A percentile compares a stretch with the other conserved stretches of the same genome.
Evolutionary conservation across 2,888 invertebrate species (phyloP).

Genomic region (Sericinus montela): DNA sequence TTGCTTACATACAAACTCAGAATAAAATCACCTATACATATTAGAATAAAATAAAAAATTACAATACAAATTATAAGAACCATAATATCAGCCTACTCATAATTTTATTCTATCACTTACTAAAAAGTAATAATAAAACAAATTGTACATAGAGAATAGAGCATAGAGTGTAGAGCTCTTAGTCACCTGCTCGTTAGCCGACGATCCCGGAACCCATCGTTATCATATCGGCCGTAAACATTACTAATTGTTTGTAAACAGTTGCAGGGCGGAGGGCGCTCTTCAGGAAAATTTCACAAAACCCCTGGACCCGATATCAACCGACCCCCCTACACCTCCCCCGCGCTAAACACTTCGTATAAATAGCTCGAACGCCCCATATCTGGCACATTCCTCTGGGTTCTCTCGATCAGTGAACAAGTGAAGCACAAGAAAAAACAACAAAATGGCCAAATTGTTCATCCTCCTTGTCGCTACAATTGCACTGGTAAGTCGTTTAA

Average conservation of each 20-base stretch:
- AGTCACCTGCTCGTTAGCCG: constrained; percentile 16
- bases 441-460: constrained; percentile 51
- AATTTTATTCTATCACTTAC: too few relatives aligned
- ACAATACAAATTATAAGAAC: too few relatives aligned
- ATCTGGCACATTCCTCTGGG: constrained; percentile 39
- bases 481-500: constrained; percentile 49
- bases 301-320: constrained; percentile 21
- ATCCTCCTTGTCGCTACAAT: constrained; percentile 50
- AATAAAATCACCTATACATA: too few relatives aligned
- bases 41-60: too few relatives aligned
- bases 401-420: constrained; percentile 25
- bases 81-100: too few relatives aligned
- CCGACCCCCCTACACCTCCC: constrained; percentile 15
- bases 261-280: constrained; percentile 30
- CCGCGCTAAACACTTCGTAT: constrained; percentile 25
- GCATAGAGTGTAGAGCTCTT: background rate
- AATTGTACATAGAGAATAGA: too few relatives aligned
- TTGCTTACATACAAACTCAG: too few relatives aligned
- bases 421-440: background rate
- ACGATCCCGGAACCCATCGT: constrained; percentile 16
- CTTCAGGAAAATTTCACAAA: constrained; percentile 30
- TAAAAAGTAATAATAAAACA: too few relatives aligned
- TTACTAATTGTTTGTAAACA: constrained; percentile 25
- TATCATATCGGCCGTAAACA: constrained; percentile 9
- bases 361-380: constrained; percentile 29